Conservation (phyloP, 2,113 vertebrate genomes). For the Pomatorhinus ruficollis region DNA sequence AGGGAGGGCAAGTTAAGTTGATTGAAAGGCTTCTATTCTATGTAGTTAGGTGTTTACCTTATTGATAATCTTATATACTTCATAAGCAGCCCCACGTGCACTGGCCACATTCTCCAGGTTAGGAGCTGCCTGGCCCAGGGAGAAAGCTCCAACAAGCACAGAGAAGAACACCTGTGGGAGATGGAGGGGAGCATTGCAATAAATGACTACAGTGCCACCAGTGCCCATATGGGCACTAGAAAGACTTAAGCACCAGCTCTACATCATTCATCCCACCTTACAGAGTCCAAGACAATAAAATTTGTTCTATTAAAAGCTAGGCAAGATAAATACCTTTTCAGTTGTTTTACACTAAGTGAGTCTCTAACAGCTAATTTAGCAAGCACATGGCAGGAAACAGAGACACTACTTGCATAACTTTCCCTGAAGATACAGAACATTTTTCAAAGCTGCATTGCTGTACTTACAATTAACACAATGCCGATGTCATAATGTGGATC, state of each 20-base stretch:
- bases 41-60: conserved; percentile 57
- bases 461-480: conserved; percentile 80
- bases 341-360: background rate
- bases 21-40: background rate
- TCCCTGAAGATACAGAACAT: background rate
- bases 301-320: background rate
- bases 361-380: background rate
- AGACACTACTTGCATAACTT: background rate
- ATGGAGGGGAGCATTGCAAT: rapidly evolving
- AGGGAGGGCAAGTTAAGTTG: background rate
- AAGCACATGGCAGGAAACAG: background rate
- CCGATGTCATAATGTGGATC: conserved; percentile 78
- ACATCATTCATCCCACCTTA: background rate
- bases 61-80: conserved; percentile 81
- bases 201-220: background rate
- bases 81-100: conserved; percentile 81
- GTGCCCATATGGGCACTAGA: too few species aligned
- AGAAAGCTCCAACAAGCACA: conserved; percentile 76
- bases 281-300: background rate
- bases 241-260: background rate
- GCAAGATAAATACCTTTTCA: background rate
- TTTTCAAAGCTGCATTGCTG: background rate
- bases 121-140: conserved; percentile 77
- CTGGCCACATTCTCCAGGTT: conserved; percentile 80
- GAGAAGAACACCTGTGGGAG: conserved; percentile 78